Conservation (phyloP, 2,888 invertebrate genomes). For the Norana najaformis region DNA sequence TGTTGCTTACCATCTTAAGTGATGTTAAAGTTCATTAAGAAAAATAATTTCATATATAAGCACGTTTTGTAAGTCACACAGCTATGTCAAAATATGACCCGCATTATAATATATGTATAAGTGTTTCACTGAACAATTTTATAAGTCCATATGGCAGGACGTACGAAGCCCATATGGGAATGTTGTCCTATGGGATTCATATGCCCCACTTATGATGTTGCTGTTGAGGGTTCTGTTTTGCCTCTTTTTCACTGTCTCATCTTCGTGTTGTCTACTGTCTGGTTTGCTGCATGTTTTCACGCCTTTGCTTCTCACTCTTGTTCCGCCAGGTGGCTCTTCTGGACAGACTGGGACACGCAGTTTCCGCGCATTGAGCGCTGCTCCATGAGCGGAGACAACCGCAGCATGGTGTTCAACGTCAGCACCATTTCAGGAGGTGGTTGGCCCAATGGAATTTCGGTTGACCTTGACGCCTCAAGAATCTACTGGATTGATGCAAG, state of each 20-base stretch:
- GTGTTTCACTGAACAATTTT: no score
- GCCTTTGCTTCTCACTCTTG: neutral
- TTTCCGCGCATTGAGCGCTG: constrained; percentile 82
- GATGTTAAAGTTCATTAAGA: no score
- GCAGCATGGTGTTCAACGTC: constrained; percentile 70
- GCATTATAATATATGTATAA: no score
- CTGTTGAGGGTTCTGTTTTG: neutral
- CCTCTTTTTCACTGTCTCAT: neutral
- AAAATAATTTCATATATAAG: no score
- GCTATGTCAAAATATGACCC: no score
- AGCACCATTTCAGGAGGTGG: constrained; percentile 67
- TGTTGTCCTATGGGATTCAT: no score
- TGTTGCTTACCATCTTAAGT: no score
- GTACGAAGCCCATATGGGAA: no score
- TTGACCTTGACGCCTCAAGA: constrained; percentile 73
- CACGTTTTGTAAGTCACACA: no score
- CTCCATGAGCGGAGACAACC: constrained; percentile 81
- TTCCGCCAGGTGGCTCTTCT: constrained; percentile 75
- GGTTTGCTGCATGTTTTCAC: neutral
- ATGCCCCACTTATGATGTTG: no score
- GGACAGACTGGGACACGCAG: constrained; percentile 86
- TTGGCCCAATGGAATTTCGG: constrained; percentile 84
- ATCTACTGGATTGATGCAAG: constrained; percentile 89
- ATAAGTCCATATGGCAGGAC: no score
- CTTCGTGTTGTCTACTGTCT: neutral